Evolutionary conservation across 2,888 invertebrate species (phyloP).

Genomic region (Gastracanthus pulcherrimus): DNA sequence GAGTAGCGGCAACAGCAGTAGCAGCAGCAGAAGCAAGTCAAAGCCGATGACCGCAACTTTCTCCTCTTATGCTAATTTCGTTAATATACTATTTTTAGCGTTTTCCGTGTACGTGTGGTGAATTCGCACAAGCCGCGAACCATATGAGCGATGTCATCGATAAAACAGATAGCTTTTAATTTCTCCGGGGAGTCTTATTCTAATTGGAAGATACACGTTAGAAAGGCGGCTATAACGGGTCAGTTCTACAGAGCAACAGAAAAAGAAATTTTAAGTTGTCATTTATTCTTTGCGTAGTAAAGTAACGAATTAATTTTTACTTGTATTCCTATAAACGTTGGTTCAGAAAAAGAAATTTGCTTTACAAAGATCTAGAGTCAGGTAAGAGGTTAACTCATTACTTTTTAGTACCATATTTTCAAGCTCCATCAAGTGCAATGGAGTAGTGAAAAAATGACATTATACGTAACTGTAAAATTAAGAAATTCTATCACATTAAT

Average conservation of each 20-base stretch:
- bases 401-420: constrained; percentile 1
- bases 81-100: constrained; percentile 72
- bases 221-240: constrained; percentile 19
- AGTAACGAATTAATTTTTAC: constrained; percentile 5
- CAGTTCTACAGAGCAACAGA: background rate
- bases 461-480: constrained; percentile 27
- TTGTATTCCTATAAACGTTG: too few species aligned
- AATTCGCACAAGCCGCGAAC: constrained; percentile 20
- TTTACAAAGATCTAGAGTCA: too few species aligned
- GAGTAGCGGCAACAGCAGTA: background rate
- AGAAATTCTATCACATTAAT: background rate
- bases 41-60: constrained; percentile 73
- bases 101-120: constrained; percentile 26
- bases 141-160: constrained; percentile 30
- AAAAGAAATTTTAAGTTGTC: background rate
- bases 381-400: constrained; percentile 15
- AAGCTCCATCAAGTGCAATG: constrained; percentile 1
- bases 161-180: constrained; percentile 34
- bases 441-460: background rate
- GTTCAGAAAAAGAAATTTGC: too few species aligned
- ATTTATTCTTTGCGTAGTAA: background rate
- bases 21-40: constrained; percentile 36
- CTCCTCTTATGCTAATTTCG: constrained; percentile 75
- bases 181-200: constrained; percentile 32
- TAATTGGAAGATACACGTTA: constrained; percentile 22